Base-by-base conservation (phyloP, 1,140 invertebrate species). In the Scaptomyza pallida region DNA sequence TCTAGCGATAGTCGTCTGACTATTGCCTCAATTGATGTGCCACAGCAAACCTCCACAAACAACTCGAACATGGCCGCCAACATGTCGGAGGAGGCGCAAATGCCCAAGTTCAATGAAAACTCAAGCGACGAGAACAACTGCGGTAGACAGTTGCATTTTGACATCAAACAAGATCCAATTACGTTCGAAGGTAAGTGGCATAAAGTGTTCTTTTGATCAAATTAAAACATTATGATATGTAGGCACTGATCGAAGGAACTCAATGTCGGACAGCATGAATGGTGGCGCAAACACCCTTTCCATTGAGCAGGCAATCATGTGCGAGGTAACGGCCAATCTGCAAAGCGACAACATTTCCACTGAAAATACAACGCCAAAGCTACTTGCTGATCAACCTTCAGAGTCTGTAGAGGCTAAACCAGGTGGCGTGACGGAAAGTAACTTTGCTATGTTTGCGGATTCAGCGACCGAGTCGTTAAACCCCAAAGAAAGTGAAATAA, bases 1-100 rank as follows among this genome's bases (percentile, higher is more conserved):
- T 94, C 93, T 10, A 94, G 93, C 0, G 92, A 94, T 59, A 94
- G 93, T 50, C 89, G 92, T 12, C 82, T 94, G n/a, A 94, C 93
- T 9, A 81, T 89, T 10, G 75, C 75, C 13, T 88, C 83, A 6
- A 61, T 67, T 16, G 72, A 76, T 9, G 67, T 35, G 3, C 61
- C 51, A 6, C 78, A 77, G 15, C 40, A 54, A 2, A 59, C 52
- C 3, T 35, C 48, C 8, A 13, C 37, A 1, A 62, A 50, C 23
- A 68, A 56, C 1, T 41, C 62, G 4, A 70, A 60, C 15, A 69
- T 72, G 37, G 59, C 74, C 2, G 89, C 72, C 2, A 90, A 91
- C 55, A 91, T 91, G 15, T 85, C 75, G 1, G 89, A 92, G 47
- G 90, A 91, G 55, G 90, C 90, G 2, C 89, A 91, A 63, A 90